Conservation (phyloP, 2,888 invertebrate genomes). For the Coelinius sp. region DNA sequence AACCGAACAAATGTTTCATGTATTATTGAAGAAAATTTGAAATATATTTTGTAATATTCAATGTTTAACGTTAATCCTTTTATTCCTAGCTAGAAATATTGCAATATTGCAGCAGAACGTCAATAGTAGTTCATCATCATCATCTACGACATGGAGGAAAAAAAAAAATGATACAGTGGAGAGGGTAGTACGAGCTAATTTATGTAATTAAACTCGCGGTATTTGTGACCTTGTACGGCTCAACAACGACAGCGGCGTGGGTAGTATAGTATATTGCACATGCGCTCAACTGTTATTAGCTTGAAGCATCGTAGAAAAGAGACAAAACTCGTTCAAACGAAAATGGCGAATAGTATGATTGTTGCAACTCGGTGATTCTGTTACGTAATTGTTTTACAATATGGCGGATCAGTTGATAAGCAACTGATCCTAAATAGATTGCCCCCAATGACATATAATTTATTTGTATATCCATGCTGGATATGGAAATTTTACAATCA, state of each 20-base stretch:
- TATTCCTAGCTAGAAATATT: too few species aligned
- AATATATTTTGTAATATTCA: too few species aligned
- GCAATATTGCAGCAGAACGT: background rate
- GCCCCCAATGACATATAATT: constrained; percentile 63
- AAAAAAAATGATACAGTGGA: constrained; percentile 11
- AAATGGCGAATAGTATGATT: constrained; percentile 53
- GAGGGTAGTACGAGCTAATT: constrained; percentile 57
- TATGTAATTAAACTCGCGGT: constrained; percentile 66
- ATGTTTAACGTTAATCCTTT: too few species aligned
- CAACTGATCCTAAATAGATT: constrained; percentile 65
- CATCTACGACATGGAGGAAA: constrained; percentile 17
- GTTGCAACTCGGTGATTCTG: background rate
- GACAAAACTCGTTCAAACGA: constrained; percentile 36
- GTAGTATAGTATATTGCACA: constrained; percentile 35
- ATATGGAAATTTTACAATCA: too few species aligned
- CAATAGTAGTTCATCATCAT: constrained; percentile 27
- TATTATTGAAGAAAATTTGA: too few species aligned
- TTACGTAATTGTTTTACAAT: constrained; percentile 47
- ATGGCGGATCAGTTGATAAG: constrained; percentile 56
- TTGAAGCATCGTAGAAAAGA: constrained; percentile 31
- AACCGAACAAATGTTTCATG: too few species aligned
- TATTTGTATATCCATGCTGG: too few species aligned
- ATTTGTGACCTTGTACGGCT: constrained; percentile 64
- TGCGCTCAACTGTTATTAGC: constrained; percentile 41
- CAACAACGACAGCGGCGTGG: constrained; percentile 54